A percentile compares a stretch with the other conserved stretches of the same genome.
Conservation (phyloP, 2,113 vertebrate species). For the Neogale vison region DNA sequence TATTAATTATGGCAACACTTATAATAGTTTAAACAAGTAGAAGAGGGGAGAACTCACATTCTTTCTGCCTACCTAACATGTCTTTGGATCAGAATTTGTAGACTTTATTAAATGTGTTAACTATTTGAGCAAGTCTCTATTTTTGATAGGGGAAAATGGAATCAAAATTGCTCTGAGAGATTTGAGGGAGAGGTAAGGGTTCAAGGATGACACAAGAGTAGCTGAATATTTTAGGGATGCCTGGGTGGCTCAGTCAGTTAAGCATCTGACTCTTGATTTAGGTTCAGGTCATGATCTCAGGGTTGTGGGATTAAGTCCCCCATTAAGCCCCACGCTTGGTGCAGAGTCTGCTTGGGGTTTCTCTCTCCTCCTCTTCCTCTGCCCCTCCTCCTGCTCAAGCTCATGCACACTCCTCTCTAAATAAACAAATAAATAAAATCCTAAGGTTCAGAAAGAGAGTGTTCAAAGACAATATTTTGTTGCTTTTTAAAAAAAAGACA, state of each 20-base stretch:
- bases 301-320: neutral
- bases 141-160: conserved; percentile 20
- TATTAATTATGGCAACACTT: neutral
- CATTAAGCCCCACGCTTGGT: neutral
- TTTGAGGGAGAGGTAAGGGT: neutral
- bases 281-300: neutral
- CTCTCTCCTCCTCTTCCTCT: neutral
- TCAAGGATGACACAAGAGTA: neutral
- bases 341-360: neutral
- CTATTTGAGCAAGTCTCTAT: neutral
- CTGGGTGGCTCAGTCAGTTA: neutral
- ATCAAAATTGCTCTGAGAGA: neutral
- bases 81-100: neutral
- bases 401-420: neutral
- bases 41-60: neutral
- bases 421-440: neutral
- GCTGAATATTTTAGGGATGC: neutral
- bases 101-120: neutral
- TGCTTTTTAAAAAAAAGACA: neutral
- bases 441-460: neutral
- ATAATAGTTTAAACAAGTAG: neutral
- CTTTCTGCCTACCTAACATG: neutral
- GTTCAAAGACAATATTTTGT: neutral
- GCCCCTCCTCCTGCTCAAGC: neutral
- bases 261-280: neutral